Evolutionary conservation across 2,113 vertebrate species (phyloP), one percentile per base, ranked within the genome.

Genomic region (Potamarius usumacintae): DNA sequence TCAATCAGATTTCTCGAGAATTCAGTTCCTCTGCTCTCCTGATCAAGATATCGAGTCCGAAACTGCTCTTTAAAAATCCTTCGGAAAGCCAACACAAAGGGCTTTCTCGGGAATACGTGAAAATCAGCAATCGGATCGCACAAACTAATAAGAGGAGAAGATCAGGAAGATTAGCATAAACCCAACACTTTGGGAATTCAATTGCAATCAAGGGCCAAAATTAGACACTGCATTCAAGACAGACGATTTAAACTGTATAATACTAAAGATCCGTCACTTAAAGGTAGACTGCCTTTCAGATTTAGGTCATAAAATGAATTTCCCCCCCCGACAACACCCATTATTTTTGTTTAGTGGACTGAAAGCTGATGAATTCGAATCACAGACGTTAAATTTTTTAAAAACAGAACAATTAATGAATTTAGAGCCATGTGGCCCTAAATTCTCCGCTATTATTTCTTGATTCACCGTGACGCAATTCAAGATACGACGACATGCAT

Each of bases 61-160:
- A 76, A 50, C 57, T n/a, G 71, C 42, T 50, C 20, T 82, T 81
- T 30, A 30, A 69, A 85, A 76, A 34, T 50, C 83, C n/a, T 76
- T 74, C 25, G 7, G 27, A 52, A 85, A 76, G 83, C 67, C 65
- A 27, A 30, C 50, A 42, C 71, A 20, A 84, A 71, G 50, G 25
- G 50, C 82, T n/a, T 53, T 53, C 48, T 55, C 4, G n/a, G 58
- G 52, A 84, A 84, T 22, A 71, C 34, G 65, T 58, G 25, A 10
- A 74, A 57, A 84, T 85, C 83, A 48, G 65, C 5, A 48, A 60
- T 42, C 48, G 22, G 53, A 58, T 62, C 71, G 60, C 18, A 15
- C 22, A n/a, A 76, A 85, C 71, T 50, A 85, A 77, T 78, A 15
- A 76, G 30, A 34, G 9, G 22, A 17, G 34, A 27, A 27, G 2